Percentiles rank a stretch among this genome's conserved stretches.
Conservation (phyloP, 2,888 invertebrate genomes). For the Metellina segmentata region DNA sequence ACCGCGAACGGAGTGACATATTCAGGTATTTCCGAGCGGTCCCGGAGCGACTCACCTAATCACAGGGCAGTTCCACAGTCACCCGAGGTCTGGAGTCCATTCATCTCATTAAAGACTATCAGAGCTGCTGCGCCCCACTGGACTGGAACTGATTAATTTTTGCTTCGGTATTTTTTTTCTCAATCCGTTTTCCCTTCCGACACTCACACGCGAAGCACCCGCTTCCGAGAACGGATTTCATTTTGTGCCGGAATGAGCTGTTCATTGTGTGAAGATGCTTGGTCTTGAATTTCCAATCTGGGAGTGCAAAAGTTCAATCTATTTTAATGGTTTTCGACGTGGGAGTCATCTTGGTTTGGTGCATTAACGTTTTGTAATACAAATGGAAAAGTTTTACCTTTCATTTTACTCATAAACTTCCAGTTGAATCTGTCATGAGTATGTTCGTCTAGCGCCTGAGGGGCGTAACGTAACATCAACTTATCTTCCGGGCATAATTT, state of each 20-base stretch:
- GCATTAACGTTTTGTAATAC: too few relatives aligned
- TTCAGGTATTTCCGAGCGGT: background rate
- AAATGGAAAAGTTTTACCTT: too few relatives aligned
- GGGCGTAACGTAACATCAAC: too few relatives aligned
- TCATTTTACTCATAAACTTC: too few relatives aligned
- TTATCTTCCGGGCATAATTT: too few relatives aligned
- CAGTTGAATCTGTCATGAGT: too few relatives aligned
- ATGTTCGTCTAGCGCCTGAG: too few relatives aligned
- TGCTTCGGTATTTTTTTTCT: background rate
- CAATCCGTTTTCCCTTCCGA: background rate
- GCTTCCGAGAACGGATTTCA: background rate
- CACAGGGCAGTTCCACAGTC: slow-evolving; percentile 29
- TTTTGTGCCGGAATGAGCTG: background rate
- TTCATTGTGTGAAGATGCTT: background rate
- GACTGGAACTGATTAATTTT: slow-evolving; percentile 64
- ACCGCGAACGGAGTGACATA: slow-evolving; percentile 29
- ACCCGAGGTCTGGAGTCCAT: background rate
- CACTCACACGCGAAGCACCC: background rate
- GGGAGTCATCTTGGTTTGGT: background rate
- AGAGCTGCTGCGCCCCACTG: slow-evolving; percentile 42
- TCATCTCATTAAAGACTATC: slow-evolving; percentile 44
- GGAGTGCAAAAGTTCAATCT: background rate
- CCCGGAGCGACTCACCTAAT: slow-evolving; percentile 45
- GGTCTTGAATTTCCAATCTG: background rate
- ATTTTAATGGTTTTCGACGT: background rate